These are phyloP conservation scores for Mastacembelus armatus DNA, from an alignment of 2,797 vertebrate genomes.

Conservation along the genomic window DNA sequence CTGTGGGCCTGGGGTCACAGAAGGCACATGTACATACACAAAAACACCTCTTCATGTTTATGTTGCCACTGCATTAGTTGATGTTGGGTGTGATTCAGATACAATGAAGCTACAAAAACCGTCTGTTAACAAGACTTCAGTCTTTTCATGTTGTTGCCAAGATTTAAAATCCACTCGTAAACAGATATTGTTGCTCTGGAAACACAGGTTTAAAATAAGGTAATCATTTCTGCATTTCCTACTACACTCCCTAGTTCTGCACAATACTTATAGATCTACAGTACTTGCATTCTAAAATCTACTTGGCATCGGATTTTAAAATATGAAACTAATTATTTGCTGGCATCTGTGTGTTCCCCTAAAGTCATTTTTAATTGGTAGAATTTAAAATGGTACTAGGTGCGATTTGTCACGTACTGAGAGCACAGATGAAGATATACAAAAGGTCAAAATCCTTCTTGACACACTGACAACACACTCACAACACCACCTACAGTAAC, in stretches of 20 bases:
- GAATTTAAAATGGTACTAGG: neutral
- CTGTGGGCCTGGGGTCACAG: constrained; percentile 4
- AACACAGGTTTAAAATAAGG: neutral
- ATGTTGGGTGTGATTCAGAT: constrained; percentile 33
- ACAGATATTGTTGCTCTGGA: constrained; percentile 39
- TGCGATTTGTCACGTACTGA: no score
- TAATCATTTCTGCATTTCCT: no score
- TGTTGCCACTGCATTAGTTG: constrained; percentile 46
- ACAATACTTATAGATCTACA: no score
- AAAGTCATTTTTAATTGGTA: neutral
- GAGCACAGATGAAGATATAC: no score
- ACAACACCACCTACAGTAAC: neutral
- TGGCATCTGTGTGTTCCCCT: neutral
- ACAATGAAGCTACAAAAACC: constrained; percentile 40
- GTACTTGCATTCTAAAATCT: neutral
- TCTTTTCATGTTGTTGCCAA: constrained; percentile 51
- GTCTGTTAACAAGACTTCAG: constrained; percentile 40
- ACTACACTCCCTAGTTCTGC: no score
- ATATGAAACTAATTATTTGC: constrained; percentile 21
- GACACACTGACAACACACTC: neutral
- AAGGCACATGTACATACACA: constrained; percentile 21
- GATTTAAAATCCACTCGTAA: constrained; percentile 43
- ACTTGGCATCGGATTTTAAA: constrained; percentile 5
- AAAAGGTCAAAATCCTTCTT: no score
- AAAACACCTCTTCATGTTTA: constrained; percentile 29